Percentiles rank a stretch among this genome's conserved stretches.
Evolutionary conservation across 37 sponge, comb jelly and placozoan species (phyloP).

Genomic region (Spongilla lacustris): DNA sequence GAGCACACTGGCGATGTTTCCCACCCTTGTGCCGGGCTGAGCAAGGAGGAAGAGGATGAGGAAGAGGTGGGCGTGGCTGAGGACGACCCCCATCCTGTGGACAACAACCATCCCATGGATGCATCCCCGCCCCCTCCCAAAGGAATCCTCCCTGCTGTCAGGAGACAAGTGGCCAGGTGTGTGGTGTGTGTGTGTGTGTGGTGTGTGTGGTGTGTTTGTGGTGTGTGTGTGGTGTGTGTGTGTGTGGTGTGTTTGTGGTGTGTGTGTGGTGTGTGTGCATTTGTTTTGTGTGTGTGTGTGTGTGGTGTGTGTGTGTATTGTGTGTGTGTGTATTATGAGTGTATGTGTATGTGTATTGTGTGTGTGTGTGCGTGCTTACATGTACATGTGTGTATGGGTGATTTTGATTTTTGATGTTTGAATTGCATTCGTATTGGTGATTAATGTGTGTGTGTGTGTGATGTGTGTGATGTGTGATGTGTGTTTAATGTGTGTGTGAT

Average conservation of each 20-base stretch:
- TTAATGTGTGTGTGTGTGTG: not conserved
- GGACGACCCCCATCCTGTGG: no score
- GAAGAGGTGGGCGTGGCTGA: no score
- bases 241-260: conserved; percentile 13
- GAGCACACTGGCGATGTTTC: not conserved
- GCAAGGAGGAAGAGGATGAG: not conserved
- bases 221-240: conserved; percentile 16
- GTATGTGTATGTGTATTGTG: conserved; percentile 9
- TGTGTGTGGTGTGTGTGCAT: conserved; percentile 32
- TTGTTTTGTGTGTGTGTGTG: conserved; percentile 11
- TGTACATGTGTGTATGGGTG: not conserved
- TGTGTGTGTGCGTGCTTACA: conserved; percentile 31
- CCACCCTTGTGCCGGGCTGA: not conserved
- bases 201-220: not conserved
- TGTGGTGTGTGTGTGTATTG: not conserved
- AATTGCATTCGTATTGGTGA: no score
- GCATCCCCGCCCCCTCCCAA: conserved; percentile 19
- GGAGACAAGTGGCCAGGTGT: conserved; percentile 62
- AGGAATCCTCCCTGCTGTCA: conserved; percentile 26
- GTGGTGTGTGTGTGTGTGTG: conserved; percentile 8
- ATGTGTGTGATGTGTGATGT: not conserved
- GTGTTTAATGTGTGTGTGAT: not conserved
- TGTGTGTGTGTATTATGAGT: conserved; percentile 23
- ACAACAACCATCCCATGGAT: not conserved
- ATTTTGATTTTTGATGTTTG: not conserved